Percentiles rank a stretch among this genome's conserved stretches.
Evolutionary conservation across 2,113 vertebrate species (phyloP).

Genomic region (Picathartes gymnocephalus): DNA sequence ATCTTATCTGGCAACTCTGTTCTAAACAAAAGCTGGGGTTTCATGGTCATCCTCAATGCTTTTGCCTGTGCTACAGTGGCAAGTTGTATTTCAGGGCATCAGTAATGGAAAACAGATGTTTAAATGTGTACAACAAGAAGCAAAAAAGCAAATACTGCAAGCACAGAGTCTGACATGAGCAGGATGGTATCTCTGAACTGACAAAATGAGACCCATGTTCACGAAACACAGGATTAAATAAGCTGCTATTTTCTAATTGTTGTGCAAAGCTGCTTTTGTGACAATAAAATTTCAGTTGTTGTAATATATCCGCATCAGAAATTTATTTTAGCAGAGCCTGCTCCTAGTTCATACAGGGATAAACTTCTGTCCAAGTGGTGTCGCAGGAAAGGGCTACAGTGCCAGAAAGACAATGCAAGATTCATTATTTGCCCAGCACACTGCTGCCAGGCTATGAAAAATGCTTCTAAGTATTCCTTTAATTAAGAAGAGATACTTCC

Average conservation of each 20-base stretch:
- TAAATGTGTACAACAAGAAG: background rate
- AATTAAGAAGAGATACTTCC: slow-evolving; percentile 31
- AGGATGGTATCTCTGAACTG: background rate
- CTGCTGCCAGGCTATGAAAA: slow-evolving; percentile 25
- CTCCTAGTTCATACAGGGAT: slow-evolving; percentile 18
- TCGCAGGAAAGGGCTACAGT: background rate
- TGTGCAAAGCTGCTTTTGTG: background rate
- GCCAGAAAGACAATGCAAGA: slow-evolving; percentile 31
- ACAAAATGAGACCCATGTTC: background rate
- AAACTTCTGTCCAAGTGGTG: background rate
- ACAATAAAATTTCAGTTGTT: background rate
- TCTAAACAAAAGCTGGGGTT: background rate
- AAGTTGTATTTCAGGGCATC: background rate
- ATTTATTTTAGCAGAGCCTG: background rate
- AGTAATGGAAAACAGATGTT: slow-evolving; percentile 5
- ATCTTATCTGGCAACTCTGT: background rate
- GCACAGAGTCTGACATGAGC: background rate
- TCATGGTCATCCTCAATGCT: background rate
- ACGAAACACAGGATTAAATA: background rate
- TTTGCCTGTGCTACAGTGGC: background rate
- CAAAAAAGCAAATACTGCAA: background rate
- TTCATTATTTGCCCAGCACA: slow-evolving; percentile 19
- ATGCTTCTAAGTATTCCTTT: slow-evolving; percentile 33
- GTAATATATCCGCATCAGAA: background rate
- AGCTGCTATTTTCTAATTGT: background rate